These are phyloP conservation scores for Chondrilla cf. caribensis DNA, from an alignment of 37 sponge, comb jelly and placozoan species.

Conservation along the genomic window DNA sequence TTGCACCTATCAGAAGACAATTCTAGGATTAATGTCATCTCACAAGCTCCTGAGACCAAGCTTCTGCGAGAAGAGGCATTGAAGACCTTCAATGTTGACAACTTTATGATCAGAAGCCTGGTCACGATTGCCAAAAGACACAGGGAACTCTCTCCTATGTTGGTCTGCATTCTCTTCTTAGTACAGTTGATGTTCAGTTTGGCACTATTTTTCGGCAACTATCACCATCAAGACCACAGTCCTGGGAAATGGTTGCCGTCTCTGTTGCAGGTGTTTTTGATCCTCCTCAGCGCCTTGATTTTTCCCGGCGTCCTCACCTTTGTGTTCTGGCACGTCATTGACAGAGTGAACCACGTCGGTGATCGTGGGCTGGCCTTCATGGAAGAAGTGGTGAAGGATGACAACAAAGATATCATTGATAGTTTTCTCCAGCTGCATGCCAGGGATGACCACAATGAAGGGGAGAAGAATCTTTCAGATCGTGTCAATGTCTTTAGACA, in stretches of 20 bases:
- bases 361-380: background rate
- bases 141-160: no score
- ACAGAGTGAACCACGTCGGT: background rate
- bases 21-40: no score
- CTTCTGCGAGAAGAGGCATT: no score
- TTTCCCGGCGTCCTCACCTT: background rate
- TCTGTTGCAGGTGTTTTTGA: background rate
- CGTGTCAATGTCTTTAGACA: background rate
- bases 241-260: no score
- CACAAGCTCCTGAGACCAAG: no score
- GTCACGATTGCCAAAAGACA: no score
- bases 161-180: no score
- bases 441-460: background rate
- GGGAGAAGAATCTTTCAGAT: background rate
- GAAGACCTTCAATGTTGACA: no score
- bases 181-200: no score
- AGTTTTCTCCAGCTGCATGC: background rate
- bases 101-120: no score
- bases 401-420: background rate
- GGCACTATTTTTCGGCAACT: no score
- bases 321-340: constrained; percentile 8
- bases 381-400: background rate
- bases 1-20: background rate
- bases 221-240: no score
- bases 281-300: background rate